A percentile compares a stretch with the other conserved stretches of the same genome.
These are phyloP conservation scores for Charaxes varanes DNA, from an alignment of 1,140 invertebrate genomes.

Conservation along the genomic window DNA sequence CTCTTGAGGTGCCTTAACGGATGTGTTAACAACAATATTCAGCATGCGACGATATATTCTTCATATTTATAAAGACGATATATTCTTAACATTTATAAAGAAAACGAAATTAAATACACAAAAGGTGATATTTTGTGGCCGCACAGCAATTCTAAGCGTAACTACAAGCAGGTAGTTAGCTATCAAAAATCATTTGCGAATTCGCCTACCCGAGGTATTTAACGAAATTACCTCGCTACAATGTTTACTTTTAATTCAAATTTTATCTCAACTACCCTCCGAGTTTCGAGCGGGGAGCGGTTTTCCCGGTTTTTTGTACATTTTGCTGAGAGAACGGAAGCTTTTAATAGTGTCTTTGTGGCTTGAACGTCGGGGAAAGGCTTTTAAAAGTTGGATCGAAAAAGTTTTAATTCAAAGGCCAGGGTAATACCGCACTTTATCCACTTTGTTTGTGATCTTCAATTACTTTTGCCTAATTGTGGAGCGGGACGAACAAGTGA, in stretches of 20 bases:
- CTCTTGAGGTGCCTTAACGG: no score
- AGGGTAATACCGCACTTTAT: no score
- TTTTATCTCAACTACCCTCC: conserved; percentile 48
- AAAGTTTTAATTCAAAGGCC: no score
- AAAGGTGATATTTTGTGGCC: conserved; percentile 29
- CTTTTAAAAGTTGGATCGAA: no score
- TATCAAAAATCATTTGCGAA: conserved; percentile 66
- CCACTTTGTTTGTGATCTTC: no score
- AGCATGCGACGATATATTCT: no score
- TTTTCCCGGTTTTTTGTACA: conserved; percentile 2
- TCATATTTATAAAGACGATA: no score
- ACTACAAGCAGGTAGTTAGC: conserved; percentile 60
- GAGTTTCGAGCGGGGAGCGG: conserved; percentile 23
- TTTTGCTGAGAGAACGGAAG: neutral
- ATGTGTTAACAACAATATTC: no score
- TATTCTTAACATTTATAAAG: no score
- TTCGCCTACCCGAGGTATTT: conserved; percentile 47
- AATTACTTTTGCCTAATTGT: no score
- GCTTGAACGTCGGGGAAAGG: neutral
- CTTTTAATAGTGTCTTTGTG: neutral
- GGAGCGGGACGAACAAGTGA: no score
- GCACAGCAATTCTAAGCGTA: conserved; percentile 36
- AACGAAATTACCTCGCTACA: conserved; percentile 49
- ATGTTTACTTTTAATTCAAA: conserved; percentile 71
- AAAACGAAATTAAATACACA: no score